phyloP scores from a whole-genome alignment of 2,888 invertebrate genomes.

The Dusona sp. region DNA sequence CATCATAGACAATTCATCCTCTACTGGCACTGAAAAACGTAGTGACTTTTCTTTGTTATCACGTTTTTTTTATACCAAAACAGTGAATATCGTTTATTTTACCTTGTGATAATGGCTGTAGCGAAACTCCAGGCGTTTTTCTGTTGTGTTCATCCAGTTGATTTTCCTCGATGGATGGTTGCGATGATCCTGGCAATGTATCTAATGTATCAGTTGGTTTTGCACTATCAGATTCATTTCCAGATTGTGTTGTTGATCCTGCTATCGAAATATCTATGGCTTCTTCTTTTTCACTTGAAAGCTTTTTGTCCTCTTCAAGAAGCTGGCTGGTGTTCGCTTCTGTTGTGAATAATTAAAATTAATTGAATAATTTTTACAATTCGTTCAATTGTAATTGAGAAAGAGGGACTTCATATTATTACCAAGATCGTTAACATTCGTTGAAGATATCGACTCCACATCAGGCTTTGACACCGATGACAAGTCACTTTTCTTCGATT shows the following conservation, averaged over 20 bases:
- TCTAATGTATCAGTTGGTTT: constrained; percentile 4
- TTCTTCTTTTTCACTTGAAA: background rate
- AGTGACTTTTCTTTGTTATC: background rate
- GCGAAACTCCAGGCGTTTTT: background rate
- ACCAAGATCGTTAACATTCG: background rate
- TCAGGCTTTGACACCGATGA: background rate
- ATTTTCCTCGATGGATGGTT: constrained; percentile 6
- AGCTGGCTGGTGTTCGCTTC: constrained; percentile 5
- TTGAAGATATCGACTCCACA: background rate
- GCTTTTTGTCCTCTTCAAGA: background rate
- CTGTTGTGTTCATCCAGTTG: background rate
- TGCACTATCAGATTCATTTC: too few species aligned
- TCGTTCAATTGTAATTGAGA: background rate
- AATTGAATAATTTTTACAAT: background rate
- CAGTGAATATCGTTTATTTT: background rate
- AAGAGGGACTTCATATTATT: background rate
- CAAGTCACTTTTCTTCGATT: background rate
- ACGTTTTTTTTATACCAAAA: background rate
- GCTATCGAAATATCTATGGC: background rate
- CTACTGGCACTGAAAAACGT: background rate
- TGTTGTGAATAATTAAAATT: background rate
- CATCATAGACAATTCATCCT: background rate
- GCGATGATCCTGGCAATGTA: background rate
- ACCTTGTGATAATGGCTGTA: background rate
- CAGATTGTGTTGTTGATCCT: background rate